These are phyloP conservation scores for Busseola fusca DNA, from an alignment of 2,888 invertebrate genomes.

Conservation along the genomic window DNA sequence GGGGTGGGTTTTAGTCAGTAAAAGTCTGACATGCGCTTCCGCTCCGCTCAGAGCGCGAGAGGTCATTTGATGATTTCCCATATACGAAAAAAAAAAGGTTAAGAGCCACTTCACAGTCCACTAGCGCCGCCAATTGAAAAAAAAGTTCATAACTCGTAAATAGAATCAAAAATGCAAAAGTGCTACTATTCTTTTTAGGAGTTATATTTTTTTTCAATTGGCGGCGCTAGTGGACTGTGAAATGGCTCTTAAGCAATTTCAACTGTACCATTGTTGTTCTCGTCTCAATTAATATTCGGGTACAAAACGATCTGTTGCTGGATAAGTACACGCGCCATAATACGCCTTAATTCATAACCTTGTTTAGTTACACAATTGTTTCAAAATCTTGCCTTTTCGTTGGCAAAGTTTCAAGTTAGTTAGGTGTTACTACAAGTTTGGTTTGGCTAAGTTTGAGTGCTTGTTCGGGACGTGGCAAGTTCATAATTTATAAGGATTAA, in stretches of 20 bases:
- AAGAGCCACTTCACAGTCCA: no score
- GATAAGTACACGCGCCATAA: conserved; percentile 21
- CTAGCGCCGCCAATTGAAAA: no score
- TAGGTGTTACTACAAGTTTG: conserved; percentile 35
- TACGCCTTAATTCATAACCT: conserved; percentile 26
- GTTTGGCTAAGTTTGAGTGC: conserved; percentile 43
- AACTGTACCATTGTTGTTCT: conserved; percentile 24
- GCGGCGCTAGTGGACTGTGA: no score
- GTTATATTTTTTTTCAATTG: no score
- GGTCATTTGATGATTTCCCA: no score
- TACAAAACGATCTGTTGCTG: conserved; percentile 23
- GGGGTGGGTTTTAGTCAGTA: no score
- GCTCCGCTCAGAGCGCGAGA: no score
- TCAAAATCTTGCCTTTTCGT: conserved; percentile 53
- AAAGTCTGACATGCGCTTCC: no score
- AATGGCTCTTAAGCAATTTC: conserved; percentile 22
- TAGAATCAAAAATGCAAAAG: no score
- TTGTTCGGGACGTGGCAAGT: conserved; percentile 37
- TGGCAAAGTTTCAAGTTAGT: conserved; percentile 40
- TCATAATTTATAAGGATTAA: conserved; percentile 50
- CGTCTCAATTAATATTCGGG: conserved; percentile 43
- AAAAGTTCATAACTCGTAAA: no score
- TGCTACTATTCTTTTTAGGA: no score
- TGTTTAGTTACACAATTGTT: conserved; percentile 50
- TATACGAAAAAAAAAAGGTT: no score